A percentile compares a stretch with the other conserved stretches of the same genome.
These are phyloP conservation scores for Nycticorax nycticorax DNA, from an alignment of 2,113 vertebrate species.

Conservation along the genomic window DNA sequence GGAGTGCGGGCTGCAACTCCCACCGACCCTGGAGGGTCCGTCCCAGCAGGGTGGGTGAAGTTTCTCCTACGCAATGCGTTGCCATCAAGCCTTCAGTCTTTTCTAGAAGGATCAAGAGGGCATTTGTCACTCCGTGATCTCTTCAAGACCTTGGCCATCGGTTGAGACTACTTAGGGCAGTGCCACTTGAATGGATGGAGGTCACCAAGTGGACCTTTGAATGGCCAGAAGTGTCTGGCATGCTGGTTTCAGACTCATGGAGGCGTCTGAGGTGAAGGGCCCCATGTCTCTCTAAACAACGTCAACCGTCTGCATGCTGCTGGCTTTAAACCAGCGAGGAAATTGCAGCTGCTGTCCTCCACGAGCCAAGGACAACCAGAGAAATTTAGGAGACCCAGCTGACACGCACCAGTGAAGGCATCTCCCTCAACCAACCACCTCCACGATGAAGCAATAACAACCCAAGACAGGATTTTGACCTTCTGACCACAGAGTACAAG, in stretches of 20 bases:
- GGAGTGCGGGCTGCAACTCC: rapidly evolving
- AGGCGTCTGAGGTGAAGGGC: background rate
- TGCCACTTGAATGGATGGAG: background rate
- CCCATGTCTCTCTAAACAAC: background rate
- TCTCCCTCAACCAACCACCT: background rate
- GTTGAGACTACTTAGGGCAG: background rate
- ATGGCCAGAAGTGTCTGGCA: background rate
- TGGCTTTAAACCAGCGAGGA: conserved; percentile 31
- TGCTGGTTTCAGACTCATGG: background rate
- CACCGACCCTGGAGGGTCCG: rapidly evolving
- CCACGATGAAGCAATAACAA: background rate
- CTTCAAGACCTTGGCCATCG: background rate
- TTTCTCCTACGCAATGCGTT: rapidly evolving
- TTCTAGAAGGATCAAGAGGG: background rate
- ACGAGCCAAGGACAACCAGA: background rate
- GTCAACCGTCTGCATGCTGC: background rate
- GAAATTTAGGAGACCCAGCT: background rate
- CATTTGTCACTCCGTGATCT: background rate
- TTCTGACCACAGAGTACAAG: background rate
- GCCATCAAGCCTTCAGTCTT: background rate
- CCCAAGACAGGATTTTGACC: background rate
- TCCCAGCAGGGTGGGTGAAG: background rate
- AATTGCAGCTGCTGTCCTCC: conserved; percentile 4
- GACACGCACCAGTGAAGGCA: background rate
- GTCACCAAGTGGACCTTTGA: background rate